Conservation (phyloP, 2,113 vertebrate species). For the Nematolebias whitei region DNA sequence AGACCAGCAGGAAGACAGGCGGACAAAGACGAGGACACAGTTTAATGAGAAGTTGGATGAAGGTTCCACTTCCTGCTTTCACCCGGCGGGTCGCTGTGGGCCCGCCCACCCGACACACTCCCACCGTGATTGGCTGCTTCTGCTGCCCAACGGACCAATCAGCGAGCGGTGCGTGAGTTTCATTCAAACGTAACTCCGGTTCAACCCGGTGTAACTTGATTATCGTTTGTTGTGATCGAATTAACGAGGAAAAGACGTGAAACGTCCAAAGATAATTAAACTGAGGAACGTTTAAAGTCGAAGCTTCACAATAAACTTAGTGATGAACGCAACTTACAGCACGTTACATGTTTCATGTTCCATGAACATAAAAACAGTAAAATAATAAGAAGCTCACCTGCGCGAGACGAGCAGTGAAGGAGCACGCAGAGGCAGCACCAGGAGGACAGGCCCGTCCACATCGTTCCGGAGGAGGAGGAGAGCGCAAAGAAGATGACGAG, state of each 20-base stretch:
- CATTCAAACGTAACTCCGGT: constrained; percentile 32
- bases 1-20: too few relatives aligned
- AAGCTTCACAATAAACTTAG: too few relatives aligned
- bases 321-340: too few relatives aligned
- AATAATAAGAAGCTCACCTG: too few relatives aligned
- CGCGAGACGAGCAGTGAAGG: constrained; percentile 22
- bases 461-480: too few relatives aligned
- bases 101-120: constrained; percentile 14
- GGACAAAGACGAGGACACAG: too few relatives aligned
- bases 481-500: too few relatives aligned
- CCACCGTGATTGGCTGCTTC: constrained; percentile 32
- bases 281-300: too few relatives aligned
- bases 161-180: constrained; percentile 30
- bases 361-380: too few relatives aligned
- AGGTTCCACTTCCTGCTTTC: background rate
- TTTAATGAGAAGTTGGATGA: too few relatives aligned
- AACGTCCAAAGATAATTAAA: background rate
- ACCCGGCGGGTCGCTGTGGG: background rate
- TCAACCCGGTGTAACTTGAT: background rate
- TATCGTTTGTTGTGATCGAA: background rate
- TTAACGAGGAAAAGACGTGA: background rate
- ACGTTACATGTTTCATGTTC: too few relatives aligned
- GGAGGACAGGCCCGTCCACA: constrained; percentile 33
- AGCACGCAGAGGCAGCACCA: constrained; percentile 61
- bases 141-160: constrained; percentile 37